Percentiles rank a stretch among this genome's conserved stretches.
phyloP scores from a whole-genome alignment of 2,113 vertebrate genomes.

The Daphoenositta chrysoptera region DNA sequence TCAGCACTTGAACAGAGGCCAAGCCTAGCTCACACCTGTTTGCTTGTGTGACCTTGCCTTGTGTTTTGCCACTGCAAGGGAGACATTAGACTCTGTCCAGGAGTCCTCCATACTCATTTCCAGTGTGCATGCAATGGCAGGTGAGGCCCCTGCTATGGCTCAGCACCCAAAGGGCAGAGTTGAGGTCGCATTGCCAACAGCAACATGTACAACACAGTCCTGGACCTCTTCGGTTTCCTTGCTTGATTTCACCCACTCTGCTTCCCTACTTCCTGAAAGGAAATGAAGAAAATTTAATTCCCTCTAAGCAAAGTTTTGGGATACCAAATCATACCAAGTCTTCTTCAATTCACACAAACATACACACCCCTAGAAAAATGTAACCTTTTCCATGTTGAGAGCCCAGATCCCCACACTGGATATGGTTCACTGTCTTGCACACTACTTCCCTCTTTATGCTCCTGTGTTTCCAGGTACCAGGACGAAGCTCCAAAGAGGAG shows the following conservation, averaged over 20 bases:
- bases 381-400: neutral
- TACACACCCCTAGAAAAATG: fast-evolving
- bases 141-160: neutral
- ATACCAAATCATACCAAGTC: no score
- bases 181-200: neutral
- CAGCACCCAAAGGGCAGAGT: neutral
- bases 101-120: neutral
- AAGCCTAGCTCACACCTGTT: neutral
- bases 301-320: neutral
- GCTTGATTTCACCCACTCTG: neutral
- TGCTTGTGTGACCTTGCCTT: neutral
- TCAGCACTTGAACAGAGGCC: neutral
- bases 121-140: neutral
- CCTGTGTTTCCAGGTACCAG: neutral
- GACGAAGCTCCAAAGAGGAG: neutral
- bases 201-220: neutral
- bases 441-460: neutral
- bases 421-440: neutral
- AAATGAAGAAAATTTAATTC: neutral
- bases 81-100: neutral
- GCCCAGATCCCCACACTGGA: neutral
- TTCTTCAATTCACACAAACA: neutral
- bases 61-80: neutral
- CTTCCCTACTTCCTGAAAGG: neutral
- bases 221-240: neutral